Conservation (phyloP, 2,113 vertebrate species). For the Prinia subflava region DNA sequence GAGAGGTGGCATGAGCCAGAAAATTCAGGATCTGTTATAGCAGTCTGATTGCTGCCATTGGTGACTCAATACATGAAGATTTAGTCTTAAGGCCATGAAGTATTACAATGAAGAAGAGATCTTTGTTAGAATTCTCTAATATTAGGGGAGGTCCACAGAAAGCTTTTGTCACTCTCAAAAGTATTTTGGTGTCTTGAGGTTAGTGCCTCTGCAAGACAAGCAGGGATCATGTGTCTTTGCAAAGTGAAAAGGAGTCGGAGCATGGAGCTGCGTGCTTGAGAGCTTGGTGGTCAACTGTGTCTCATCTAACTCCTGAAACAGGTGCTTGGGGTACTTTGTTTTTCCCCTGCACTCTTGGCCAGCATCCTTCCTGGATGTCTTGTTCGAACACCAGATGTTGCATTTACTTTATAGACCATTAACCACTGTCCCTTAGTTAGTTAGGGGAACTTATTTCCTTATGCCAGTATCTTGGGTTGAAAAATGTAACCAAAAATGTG, state of each 20-base stretch:
- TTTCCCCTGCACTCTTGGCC: neutral
- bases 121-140: neutral
- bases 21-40: neutral
- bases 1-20: neutral
- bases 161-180: neutral
- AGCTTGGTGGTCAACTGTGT: neutral
- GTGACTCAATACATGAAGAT: neutral
- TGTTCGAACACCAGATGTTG: neutral
- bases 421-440: neutral
- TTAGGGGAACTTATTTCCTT: neutral
- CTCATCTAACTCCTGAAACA: neutral
- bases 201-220: neutral
- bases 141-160: neutral
- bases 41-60: neutral
- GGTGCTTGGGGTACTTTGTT: neutral
- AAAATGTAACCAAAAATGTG: too few species aligned
- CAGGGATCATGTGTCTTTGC: neutral
- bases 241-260: neutral
- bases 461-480: too few species aligned
- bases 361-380: neutral
- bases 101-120: neutral
- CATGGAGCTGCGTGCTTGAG: accelerated
- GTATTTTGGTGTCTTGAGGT: neutral
- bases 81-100: neutral
- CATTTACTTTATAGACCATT: neutral